Base-by-base conservation (phyloP, 92 coral and sea anemone genomes). In the Virgularia gustaviana region DNA sequence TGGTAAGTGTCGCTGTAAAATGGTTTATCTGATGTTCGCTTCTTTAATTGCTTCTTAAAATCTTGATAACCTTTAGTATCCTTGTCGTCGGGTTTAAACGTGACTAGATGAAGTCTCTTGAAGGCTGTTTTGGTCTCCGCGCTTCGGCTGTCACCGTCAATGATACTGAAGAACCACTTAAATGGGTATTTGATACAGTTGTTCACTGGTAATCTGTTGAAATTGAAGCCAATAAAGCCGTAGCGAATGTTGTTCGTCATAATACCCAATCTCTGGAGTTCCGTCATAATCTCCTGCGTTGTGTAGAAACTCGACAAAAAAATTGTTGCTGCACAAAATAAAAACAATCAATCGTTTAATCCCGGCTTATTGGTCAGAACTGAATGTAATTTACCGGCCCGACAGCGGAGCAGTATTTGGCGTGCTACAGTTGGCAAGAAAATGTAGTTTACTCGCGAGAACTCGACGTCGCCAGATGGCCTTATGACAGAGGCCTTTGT, bases 101-200 rank as follows among this genome's bases (percentile, higher is more conserved):
- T 33, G 47, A 68, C 31, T 29, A 68, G 10, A 7, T 19, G 24
- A 2, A 68, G 13, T 32, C 23, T 68, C 62, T 68, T 34, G 54
- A 68, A 68, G 3, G 75, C 75, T 51, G 43, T 32, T 29, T 68
- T 4, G 29, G 62, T 68, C n/a, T 5, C 23, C 10, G 18, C 25
- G 1, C 87, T 19, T 2, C 15, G 12, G 7, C 44, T 25, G 9
- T 53, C 2, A 0, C 36, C 8, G 1, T 10, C 67, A 63, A 84
- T 83, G 28, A 86, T 59, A 60, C 98, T 89, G 75, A 92, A 89
- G 64, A 92, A 81, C 98, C 98, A 92, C 57, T 92, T 92, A 37
- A 92, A 92, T 0, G 86, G 87, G 12, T 36, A 73, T 9, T 57
- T 33, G 4, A 79, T 35, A 76, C 79, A 76, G 49, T 54, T 3